Evolutionary conservation across 2,888 invertebrate genomes (phyloP), one percentile per base, ranked within the genome.

Genomic region (Odontocolon sp.): DNA sequence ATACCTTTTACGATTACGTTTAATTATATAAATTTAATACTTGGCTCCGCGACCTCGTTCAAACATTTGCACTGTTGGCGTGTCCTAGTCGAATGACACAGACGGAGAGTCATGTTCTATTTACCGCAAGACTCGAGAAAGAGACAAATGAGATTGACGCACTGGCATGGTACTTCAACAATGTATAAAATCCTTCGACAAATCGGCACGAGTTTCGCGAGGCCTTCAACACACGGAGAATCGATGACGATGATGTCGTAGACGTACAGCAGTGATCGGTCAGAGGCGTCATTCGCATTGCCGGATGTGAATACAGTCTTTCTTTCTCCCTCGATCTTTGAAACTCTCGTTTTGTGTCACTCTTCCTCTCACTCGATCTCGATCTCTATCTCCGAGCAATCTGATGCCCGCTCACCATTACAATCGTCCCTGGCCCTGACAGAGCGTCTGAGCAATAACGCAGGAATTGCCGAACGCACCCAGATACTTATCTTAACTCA

Each of bases 401-500:
- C 31, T 23, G 42, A 59, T 74, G 61, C 45, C 45, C 68, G 14
- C 21, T 61, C 45, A 28, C 47, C 11, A 18, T 40, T 45, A 45
- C 64, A 52, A n/a, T 57, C 40, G 75, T 64, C 57, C 64, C 64
- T 57, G 64, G 52, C 69, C 57, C 54, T 69, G 74, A 40, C 63
- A 47, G 38, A 56, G 56, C 52, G 67, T 73, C 57, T 78, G 83
- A 83, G 80, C 82, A 81, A 80, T 79, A 77, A 81, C 77, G 74
- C 76, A 78, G 78, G 79, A 81, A 83, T 83, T 77, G 80, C 8
- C 75, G 78, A 82, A 80, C 77, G 82, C 78, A 81, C 79, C 79
- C 82, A 81, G 70, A 52, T 67, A 59, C 59, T 69, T 75, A 75
- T 63, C 47, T 38, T 33, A 50, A 4, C 11, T 26, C n/a, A 21